phyloP scores from a whole-genome alignment of 2,797 vertebrate genomes.

The Leptoclinus maculatus region DNA sequence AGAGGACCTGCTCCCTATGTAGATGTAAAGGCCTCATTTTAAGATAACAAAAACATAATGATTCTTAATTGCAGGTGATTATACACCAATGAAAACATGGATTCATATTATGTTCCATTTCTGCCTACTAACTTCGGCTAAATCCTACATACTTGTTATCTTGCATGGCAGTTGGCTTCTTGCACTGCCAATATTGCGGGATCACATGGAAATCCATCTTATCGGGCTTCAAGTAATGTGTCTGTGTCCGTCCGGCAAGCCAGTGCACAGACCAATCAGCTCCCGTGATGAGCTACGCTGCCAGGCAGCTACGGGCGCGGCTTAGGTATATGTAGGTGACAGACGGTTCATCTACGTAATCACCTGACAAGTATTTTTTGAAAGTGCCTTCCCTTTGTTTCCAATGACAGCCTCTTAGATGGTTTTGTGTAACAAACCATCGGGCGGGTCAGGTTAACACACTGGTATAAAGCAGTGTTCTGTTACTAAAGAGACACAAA shows the following conservation, averaged over 20 bases:
- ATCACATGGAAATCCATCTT: too few species aligned
- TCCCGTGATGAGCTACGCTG: too few species aligned
- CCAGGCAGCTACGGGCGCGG: too few species aligned
- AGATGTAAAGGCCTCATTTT: neutral
- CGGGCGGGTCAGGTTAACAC: neutral
- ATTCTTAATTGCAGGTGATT: neutral
- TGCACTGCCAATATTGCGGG: too few species aligned
- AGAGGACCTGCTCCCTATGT: neutral
- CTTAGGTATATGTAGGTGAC: neutral
- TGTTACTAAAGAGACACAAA: conserved; percentile 5
- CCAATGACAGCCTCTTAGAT: neutral
- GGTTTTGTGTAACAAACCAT: neutral
- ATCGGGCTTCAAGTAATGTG: too few species aligned
- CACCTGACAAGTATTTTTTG: too few species aligned
- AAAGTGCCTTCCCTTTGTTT: too few species aligned
- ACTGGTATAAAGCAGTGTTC: conserved; percentile 14
- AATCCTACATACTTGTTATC: neutral
- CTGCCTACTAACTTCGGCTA: neutral
- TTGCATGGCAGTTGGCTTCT: too few species aligned
- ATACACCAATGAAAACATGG: neutral
- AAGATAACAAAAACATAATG: neutral
- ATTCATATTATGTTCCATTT: neutral
- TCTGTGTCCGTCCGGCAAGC: too few species aligned
- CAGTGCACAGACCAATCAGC: too few species aligned
- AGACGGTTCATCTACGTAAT: neutral